These are phyloP conservation scores for Anas platyrhynchos DNA, from an alignment of 2,113 vertebrate genomes.

Conservation along the genomic window DNA sequence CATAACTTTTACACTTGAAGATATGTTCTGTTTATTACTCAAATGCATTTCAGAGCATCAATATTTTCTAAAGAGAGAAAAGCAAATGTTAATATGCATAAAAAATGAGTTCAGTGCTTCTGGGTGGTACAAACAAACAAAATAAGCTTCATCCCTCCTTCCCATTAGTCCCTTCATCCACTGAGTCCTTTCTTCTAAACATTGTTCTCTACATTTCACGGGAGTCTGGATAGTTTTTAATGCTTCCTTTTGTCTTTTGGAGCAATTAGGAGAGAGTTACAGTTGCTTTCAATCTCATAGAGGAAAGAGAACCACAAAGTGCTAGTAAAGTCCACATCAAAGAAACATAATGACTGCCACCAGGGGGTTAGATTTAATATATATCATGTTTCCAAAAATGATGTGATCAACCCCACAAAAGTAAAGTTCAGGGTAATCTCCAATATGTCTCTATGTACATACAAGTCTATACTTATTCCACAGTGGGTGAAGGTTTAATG, in stretches of 20 bases:
- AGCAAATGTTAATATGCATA: constrained; percentile 37
- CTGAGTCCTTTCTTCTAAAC: neutral
- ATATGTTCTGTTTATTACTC: neutral
- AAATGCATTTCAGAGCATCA: neutral
- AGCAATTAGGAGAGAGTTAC: too few species aligned
- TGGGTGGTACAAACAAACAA: neutral
- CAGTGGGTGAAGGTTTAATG: neutral
- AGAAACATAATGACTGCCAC: fast-evolving
- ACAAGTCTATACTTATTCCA: neutral
- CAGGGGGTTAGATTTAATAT: neutral
- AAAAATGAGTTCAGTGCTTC: constrained; percentile 1
- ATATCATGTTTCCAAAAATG: neutral
- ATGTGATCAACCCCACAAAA: neutral
- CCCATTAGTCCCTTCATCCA: neutral
- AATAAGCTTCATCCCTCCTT: neutral
- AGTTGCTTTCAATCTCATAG: too few species aligned
- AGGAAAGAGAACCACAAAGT: neutral
- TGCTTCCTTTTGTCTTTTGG: too few species aligned
- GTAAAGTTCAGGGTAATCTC: neutral
- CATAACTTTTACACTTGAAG: constrained; percentile 1
- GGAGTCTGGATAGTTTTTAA: neutral
- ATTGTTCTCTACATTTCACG: neutral
- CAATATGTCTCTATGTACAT: fast-evolving
- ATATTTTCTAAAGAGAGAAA: constrained; percentile 7
- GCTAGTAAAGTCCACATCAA: neutral